Evolutionary conservation across 2,888 invertebrate species (phyloP).

Genomic region (Amblyteles armatorius): DNA sequence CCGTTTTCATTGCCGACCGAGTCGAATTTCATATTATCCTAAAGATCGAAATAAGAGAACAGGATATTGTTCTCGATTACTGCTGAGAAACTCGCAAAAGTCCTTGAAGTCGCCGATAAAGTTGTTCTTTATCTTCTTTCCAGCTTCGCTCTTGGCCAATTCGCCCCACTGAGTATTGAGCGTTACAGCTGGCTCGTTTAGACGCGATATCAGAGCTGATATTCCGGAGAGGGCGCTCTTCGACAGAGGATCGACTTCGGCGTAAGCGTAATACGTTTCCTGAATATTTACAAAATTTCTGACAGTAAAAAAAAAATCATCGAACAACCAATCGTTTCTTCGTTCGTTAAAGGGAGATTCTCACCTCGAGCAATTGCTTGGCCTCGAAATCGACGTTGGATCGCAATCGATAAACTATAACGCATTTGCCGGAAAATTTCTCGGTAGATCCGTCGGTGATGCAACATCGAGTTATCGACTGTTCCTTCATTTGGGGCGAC

Average conservation of each 20-base stretch:
- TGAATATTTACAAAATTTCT: slow-evolving; percentile 43
- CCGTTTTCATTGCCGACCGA: too few species aligned
- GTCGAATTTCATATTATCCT: too few species aligned
- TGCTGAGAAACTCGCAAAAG: slow-evolving; percentile 86
- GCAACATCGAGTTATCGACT: slow-evolving; percentile 86
- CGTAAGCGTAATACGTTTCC: slow-evolving; percentile 83
- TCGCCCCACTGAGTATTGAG: slow-evolving; percentile 86
- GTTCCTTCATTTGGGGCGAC: slow-evolving; percentile 82
- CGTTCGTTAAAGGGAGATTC: slow-evolving; percentile 64
- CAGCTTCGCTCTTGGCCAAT: slow-evolving; percentile 84
- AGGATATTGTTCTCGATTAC: slow-evolving; percentile 79
- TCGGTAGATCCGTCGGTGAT: slow-evolving; percentile 88
- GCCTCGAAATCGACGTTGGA: slow-evolving; percentile 87
- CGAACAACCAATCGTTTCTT: too few species aligned
- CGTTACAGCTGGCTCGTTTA: slow-evolving; percentile 85
- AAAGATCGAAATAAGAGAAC: too few species aligned
- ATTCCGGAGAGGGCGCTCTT: slow-evolving; percentile 79
- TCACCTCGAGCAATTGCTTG: slow-evolving; percentile 89
- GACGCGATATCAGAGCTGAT: slow-evolving; percentile 78
- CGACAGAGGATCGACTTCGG: slow-evolving; percentile 80
- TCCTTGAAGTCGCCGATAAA: slow-evolving; percentile 87
- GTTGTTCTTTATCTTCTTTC: slow-evolving; percentile 85
- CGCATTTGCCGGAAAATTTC: slow-evolving; percentile 87
- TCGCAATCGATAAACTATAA: slow-evolving; percentile 89
- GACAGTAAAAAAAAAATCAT: background rate